phyloP scores from a whole-genome alignment of 2,888 invertebrate genomes.

The Leucoptera coffeella region DNA sequence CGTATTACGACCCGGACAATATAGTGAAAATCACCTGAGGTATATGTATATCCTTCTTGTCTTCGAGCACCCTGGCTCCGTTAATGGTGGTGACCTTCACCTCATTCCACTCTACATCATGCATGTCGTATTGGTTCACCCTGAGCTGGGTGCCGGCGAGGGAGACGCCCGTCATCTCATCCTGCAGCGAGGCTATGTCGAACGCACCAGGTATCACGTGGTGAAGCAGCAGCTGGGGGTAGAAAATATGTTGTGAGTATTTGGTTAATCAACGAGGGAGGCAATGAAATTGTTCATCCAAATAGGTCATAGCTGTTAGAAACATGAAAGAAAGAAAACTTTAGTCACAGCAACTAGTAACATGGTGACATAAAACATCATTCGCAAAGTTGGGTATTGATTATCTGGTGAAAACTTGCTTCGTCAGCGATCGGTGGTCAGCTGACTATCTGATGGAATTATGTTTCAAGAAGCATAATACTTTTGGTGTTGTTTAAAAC shows the following conservation, averaged over 20 bases:
- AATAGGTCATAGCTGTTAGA: too few relatives aligned
- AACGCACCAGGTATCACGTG: constrained; percentile 85
- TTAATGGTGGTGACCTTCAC: constrained; percentile 79
- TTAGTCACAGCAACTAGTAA: too few relatives aligned
- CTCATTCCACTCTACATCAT: constrained; percentile 85
- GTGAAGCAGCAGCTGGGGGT: constrained; percentile 65
- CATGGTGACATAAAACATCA: too few relatives aligned
- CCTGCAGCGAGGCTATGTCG: constrained; percentile 69
- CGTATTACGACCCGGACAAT: too few relatives aligned
- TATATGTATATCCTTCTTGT: constrained; percentile 75
- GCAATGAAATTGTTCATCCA: background rate
- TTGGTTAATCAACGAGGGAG: background rate
- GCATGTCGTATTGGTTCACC: constrained; percentile 82
- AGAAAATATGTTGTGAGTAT: background rate
- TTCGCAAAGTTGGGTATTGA: too few relatives aligned
- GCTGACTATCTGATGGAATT: too few relatives aligned
- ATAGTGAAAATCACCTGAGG: constrained; percentile 59
- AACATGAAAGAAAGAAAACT: too few relatives aligned
- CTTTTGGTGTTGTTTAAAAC: too few relatives aligned
- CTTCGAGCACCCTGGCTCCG: constrained; percentile 74
- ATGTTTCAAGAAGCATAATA: too few relatives aligned
- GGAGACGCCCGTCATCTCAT: constrained; percentile 88
- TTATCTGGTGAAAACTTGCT: too few relatives aligned
- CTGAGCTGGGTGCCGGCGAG: constrained; percentile 80
- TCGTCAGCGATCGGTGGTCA: too few relatives aligned